These are phyloP conservation scores for Neotoma lepida DNA, from an alignment of 2,113 vertebrate genomes.

Conservation along the genomic window DNA sequence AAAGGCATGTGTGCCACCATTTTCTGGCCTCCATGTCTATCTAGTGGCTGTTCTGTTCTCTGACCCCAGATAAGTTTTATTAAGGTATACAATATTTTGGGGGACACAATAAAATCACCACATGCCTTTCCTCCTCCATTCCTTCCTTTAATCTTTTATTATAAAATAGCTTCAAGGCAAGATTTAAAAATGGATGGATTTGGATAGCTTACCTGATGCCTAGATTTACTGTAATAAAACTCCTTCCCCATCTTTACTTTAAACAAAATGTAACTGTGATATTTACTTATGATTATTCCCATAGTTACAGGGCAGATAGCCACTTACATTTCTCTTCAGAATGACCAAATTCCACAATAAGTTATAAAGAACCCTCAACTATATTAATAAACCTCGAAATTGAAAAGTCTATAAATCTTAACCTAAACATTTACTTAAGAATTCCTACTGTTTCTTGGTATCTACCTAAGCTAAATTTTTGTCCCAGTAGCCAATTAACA, in stretches of 20 bases:
- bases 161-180: background rate
- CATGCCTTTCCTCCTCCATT: background rate
- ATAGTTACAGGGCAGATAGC: background rate
- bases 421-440: background rate
- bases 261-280: background rate
- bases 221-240: slow-evolving; percentile 3
- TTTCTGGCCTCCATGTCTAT: too few relatives aligned
- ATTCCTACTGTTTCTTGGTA: accelerated
- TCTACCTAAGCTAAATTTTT: background rate
- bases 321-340: background rate
- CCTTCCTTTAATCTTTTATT: background rate
- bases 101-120: too few relatives aligned
- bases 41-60: too few relatives aligned
- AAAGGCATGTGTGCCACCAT: too few relatives aligned
- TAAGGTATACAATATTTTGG: too few relatives aligned
- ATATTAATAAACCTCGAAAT: slow-evolving; percentile 31
- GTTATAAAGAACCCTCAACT: slow-evolving; percentile 35
- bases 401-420: background rate
- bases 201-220: background rate
- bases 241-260: background rate
- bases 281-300: background rate
- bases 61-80: too few relatives aligned
- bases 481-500: background rate
- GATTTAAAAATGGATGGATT: background rate
- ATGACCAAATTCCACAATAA: background rate